A percentile compares a stretch with the other conserved stretches of the same genome.
These are phyloP conservation scores for Ruditapes philippinarum DNA, from an alignment of 1,140 invertebrate species.

Conservation along the genomic window DNA sequence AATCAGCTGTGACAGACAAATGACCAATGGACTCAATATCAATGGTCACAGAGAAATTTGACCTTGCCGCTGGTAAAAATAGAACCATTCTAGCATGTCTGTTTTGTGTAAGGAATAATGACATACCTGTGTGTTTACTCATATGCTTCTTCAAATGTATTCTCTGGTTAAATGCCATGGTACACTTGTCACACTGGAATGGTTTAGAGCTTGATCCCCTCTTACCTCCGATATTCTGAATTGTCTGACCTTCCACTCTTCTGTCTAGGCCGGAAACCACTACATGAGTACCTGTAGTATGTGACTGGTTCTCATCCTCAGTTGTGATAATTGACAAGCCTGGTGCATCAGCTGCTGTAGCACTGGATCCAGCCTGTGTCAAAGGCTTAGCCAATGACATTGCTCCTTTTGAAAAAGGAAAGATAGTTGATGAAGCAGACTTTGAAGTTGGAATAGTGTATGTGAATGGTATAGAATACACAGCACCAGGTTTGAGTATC, in stretches of 20 bases:
- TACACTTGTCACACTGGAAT: slow-evolving; percentile 85
- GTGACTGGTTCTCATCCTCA: neutral
- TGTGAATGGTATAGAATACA: slow-evolving; percentile 75
- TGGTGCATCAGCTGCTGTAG: neutral
- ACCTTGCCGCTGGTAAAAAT: too few species aligned
- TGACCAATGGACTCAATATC: too few species aligned
- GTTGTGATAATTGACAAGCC: neutral
- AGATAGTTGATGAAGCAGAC: neutral
- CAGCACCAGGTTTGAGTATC: slow-evolving; percentile 70
- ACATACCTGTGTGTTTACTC: slow-evolving; percentile 86
- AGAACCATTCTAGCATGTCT: too few species aligned
- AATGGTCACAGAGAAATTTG: too few species aligned
- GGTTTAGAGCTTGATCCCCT: slow-evolving; percentile 70
- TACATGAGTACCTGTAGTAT: neutral
- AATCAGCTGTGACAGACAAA: too few species aligned
- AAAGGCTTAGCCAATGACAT: neutral
- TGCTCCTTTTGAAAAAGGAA: neutral
- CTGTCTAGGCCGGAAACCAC: neutral
- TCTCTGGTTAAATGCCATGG: slow-evolving; percentile 85
- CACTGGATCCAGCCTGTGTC: neutral
- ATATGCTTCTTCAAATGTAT: slow-evolving; percentile 87
- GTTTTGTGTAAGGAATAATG: too few species aligned
- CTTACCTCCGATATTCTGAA: neutral
- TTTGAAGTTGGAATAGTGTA: slow-evolving; percentile 64
- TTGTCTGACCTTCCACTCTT: neutral